Conservation (phyloP, 2,888 invertebrate genomes). For the Volucella bombylans region DNA sequence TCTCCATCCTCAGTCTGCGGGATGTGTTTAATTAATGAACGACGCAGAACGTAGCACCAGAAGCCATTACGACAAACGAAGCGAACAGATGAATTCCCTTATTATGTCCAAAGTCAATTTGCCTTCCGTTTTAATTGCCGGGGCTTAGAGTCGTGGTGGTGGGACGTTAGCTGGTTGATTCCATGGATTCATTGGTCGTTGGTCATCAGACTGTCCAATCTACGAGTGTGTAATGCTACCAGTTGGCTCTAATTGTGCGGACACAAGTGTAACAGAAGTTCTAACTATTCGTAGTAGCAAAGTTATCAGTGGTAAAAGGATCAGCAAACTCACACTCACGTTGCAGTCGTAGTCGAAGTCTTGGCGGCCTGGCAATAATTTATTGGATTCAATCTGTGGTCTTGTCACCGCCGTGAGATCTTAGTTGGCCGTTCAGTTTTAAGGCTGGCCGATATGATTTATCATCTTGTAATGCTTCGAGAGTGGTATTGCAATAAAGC, state of each 20-base stretch:
- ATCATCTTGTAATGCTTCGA: slow-evolving; percentile 59
- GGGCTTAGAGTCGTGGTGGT: slow-evolving; percentile 45
- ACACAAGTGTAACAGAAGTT: slow-evolving; percentile 64
- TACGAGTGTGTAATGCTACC: slow-evolving; percentile 23
- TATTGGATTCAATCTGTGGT: slow-evolving; percentile 72
- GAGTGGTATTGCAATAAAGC: slow-evolving; percentile 69
- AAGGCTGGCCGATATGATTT: slow-evolving; percentile 69
- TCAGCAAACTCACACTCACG: slow-evolving; percentile 55
- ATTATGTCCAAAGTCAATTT: slow-evolving; percentile 74
- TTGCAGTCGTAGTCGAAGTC: slow-evolving; percentile 11
- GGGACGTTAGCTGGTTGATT: no score
- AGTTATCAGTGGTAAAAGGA: slow-evolving; percentile 53
- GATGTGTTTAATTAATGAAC: slow-evolving; percentile 73
- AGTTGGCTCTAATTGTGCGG: slow-evolving; percentile 68
- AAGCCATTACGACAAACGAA: slow-evolving; percentile 74
- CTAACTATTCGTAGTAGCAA: slow-evolving; percentile 1
- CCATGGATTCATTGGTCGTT: slow-evolving; percentile 22
- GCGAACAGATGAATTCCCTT: slow-evolving; percentile 73
- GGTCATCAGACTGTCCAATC: slow-evolving; percentile 47
- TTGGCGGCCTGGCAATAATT: slow-evolving; percentile 40
- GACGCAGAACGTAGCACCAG: slow-evolving; percentile 72
- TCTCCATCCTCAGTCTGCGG: background rate
- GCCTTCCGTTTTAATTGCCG: slow-evolving; percentile 73
- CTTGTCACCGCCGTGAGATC: slow-evolving; percentile 73
- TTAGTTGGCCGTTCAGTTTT: slow-evolving; percentile 65